phyloP scores from a whole-genome alignment of 2,113 vertebrate species.

The Trogon surrucura region DNA sequence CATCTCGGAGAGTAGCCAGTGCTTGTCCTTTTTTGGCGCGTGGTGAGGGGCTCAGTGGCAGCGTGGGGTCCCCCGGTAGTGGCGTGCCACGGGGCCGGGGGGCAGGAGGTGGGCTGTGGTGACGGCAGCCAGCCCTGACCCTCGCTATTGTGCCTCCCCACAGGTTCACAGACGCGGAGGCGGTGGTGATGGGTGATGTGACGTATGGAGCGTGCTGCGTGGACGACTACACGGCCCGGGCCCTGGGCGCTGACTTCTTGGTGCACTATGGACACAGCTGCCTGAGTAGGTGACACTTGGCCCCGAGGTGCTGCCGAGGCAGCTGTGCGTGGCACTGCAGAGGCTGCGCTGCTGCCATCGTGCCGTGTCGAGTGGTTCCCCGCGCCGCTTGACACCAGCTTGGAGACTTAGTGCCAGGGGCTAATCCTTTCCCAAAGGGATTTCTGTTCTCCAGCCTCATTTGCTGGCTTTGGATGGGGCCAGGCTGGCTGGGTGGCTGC shows the following conservation, averaged over 20 bases:
- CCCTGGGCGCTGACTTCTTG: constrained; percentile 95
- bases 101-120: background rate
- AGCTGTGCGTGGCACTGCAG: background rate
- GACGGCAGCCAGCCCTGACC: background rate
- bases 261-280: constrained; percentile 99
- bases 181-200: constrained; percentile 95
- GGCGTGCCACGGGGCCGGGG: background rate
- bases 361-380: accelerated
- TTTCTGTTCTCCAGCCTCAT: background rate
- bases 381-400: accelerated
- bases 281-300: constrained; percentile 80
- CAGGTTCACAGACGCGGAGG: constrained; percentile 93
- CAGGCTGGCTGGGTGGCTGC: background rate
- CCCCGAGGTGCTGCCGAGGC: background rate
- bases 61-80: accelerated
- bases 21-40: background rate
- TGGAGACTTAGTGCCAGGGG: background rate
- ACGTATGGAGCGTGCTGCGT: constrained; percentile 97
- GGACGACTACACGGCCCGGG: constrained; percentile 94
- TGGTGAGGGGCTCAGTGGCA: background rate
- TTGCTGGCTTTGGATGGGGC: background rate
- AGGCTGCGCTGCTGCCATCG: background rate
- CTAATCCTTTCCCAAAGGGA: background rate
- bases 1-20: constrained; percentile 60
- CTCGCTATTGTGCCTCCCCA: background rate